These are phyloP conservation scores for Anorthoa munda DNA, from an alignment of 2,888 invertebrate species.

Conservation along the genomic window DNA sequence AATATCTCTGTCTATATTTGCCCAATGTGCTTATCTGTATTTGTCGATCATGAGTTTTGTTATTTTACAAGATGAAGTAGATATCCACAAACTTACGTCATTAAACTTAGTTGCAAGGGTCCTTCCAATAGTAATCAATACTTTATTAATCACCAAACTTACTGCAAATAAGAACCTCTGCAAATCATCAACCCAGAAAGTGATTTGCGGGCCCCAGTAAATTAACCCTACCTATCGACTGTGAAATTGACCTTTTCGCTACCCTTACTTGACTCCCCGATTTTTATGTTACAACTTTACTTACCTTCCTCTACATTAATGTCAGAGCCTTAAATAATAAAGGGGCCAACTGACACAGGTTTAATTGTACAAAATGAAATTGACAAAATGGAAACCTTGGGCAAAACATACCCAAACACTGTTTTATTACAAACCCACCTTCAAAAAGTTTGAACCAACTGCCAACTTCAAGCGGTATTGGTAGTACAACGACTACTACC, in stretches of 20 bases:
- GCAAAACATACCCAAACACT: slow-evolving; percentile 2
- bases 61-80: neutral
- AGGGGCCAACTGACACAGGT: neutral
- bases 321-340: slow-evolving; percentile 3
- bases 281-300: slow-evolving; percentile 23
- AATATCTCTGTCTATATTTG: too few species aligned
- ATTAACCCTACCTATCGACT: slow-evolving; percentile 20
- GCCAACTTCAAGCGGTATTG: neutral
- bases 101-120: neutral
- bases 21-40: too few species aligned
- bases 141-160: neutral
- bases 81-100: neutral
- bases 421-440: slow-evolving; percentile 18
- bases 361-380: slow-evolving; percentile 9
- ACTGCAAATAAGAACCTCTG: neutral
- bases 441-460: slow-evolving; percentile 16
- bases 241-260: slow-evolving; percentile 32
- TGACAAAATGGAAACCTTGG: slow-evolving; percentile 5
- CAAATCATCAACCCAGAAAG: slow-evolving; percentile 7
- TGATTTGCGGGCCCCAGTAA: slow-evolving; percentile 20
- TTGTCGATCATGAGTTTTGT: too few species aligned
- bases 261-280: slow-evolving; percentile 1
- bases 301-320: neutral
- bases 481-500: neutral
- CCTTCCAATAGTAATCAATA: neutral